Evolutionary conservation across 2,113 vertebrate species (phyloP).

Genomic region (Atherinomorus stipes): DNA sequence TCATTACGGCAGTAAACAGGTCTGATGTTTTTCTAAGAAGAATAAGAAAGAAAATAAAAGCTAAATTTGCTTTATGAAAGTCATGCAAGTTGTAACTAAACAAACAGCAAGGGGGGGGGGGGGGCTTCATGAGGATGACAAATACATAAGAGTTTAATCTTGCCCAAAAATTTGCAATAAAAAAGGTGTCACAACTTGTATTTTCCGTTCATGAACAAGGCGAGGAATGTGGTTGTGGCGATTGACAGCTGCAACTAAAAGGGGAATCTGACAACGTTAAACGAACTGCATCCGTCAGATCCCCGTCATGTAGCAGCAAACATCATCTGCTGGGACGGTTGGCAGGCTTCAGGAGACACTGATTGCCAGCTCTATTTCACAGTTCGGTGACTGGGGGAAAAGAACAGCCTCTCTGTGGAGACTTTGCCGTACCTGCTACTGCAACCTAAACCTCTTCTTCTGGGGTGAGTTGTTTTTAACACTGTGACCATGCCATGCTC

Average conservation of each 20-base stretch:
- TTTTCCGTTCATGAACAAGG: constrained; percentile 19
- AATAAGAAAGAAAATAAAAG: background rate
- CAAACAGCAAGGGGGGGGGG: constrained; percentile 6
- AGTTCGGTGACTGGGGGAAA: constrained; percentile 54
- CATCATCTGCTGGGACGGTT: background rate
- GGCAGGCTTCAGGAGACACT: constrained; percentile 20
- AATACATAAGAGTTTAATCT: background rate
- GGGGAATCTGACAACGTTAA: constrained; percentile 11
- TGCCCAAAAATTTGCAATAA: constrained; percentile 15
- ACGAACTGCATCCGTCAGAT: background rate
- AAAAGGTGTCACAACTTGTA: constrained; percentile 19
- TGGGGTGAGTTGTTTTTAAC: constrained; percentile 76
- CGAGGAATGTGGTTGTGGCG: constrained; percentile 14
- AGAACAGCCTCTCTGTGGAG: constrained; percentile 66
- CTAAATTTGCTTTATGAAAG: background rate
- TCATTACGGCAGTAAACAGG: constrained; percentile 6
- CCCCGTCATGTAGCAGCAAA: background rate
- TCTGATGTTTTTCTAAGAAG: background rate
- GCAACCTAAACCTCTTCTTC: constrained; percentile 77
- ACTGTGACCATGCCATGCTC: constrained; percentile 71
- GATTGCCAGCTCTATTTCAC: constrained; percentile 64
- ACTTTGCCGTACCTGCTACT: constrained; percentile 66
- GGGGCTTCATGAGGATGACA: background rate
- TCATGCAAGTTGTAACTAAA: background rate
- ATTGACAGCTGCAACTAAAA: constrained; percentile 3